These are phyloP conservation scores for Chrysocyon brachyurus DNA, from an alignment of 2,797 vertebrate species.

Conservation along the genomic window DNA sequence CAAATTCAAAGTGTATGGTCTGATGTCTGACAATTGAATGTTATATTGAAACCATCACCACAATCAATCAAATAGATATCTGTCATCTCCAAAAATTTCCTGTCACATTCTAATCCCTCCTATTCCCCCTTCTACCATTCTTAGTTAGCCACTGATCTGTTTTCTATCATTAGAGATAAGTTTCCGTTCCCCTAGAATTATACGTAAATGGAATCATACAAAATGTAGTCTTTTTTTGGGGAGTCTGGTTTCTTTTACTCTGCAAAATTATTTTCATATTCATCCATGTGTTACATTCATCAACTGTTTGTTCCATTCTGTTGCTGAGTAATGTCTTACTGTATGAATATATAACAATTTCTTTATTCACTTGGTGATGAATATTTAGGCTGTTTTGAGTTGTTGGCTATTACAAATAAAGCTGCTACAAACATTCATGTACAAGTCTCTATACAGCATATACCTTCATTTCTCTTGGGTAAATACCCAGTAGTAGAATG, in stretches of 20 bases:
- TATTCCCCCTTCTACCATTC: background rate
- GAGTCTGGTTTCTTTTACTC: background rate
- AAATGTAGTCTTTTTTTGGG: background rate
- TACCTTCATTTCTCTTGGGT: conserved; percentile 20
- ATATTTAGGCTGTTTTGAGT: background rate
- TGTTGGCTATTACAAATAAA: background rate
- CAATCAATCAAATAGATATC: background rate
- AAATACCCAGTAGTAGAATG: background rate
- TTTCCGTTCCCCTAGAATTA: background rate
- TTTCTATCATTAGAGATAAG: background rate
- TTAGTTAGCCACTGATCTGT: background rate
- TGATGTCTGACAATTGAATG: background rate
- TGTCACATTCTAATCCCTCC: background rate
- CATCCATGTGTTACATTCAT: background rate
- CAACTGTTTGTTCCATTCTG: background rate
- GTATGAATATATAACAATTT: background rate
- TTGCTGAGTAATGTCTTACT: background rate
- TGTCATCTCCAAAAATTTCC: background rate
- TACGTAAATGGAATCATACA: background rate
- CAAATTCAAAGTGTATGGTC: background rate
- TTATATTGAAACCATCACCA: background rate
- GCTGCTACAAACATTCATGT: background rate
- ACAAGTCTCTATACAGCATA: background rate
- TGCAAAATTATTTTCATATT: conserved; percentile 36
- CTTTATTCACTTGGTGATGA: background rate